Evolutionary conservation across 2,888 invertebrate genomes (phyloP).

Genomic region (Clepsis dumicolana): DNA sequence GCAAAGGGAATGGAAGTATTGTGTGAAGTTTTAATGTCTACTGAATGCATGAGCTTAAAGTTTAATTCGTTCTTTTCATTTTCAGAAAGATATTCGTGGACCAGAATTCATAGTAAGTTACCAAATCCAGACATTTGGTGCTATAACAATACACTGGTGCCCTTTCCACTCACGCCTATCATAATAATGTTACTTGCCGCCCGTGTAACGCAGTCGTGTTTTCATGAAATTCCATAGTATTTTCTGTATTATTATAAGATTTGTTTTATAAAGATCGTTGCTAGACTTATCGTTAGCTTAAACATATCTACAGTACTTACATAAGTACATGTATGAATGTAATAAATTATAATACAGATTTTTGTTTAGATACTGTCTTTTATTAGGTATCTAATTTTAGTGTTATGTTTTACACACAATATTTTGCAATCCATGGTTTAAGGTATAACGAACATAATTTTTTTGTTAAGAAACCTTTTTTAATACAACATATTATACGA

Average conservation of each 20-base stretch:
- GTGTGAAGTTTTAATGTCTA: conserved; percentile 16
- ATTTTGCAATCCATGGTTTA: too few species aligned
- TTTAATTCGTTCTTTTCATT: conserved; percentile 10
- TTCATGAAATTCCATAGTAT: neutral
- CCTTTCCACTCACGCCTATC: conserved; percentile 6
- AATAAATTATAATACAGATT: too few species aligned
- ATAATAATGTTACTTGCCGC: conserved; percentile 4
- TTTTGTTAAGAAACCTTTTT: too few species aligned
- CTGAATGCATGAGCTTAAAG: neutral
- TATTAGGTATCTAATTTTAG: too few species aligned
- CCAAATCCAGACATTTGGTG: conserved; percentile 13
- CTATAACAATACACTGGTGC: conserved; percentile 12
- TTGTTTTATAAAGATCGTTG: neutral
- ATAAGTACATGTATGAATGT: too few species aligned
- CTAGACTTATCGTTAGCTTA: too few species aligned
- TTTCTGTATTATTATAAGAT: neutral
- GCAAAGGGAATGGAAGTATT: neutral
- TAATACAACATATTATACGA: too few species aligned
- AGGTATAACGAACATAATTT: too few species aligned
- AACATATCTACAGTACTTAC: too few species aligned
- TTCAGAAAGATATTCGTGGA: neutral
- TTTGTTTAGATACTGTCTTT: too few species aligned
- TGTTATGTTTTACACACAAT: too few species aligned
- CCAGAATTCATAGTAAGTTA: conserved; percentile 3
- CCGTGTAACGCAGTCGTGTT: neutral